Evolutionary conservation across 2,888 invertebrate genomes (phyloP).

Genomic region (Entomobrya proxima): DNA sequence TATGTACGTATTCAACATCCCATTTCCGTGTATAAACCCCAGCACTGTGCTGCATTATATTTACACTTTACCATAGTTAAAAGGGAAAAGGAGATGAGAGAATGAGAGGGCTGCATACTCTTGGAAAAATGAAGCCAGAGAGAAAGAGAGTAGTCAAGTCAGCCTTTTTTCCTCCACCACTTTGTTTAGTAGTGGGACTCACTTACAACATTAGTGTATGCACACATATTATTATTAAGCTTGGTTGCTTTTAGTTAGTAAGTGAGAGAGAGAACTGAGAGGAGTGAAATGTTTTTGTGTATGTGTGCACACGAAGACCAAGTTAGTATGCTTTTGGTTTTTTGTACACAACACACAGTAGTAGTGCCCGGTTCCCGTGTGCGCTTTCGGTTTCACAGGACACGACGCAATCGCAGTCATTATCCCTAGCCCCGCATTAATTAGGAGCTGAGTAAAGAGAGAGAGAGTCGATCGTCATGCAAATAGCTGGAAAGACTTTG

Average conservation of each 20-base stretch:
- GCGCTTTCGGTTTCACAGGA: slow-evolving; percentile 75
- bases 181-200: slow-evolving; percentile 36
- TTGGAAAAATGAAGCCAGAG: slow-evolving; percentile 1
- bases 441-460: slow-evolving; percentile 73
- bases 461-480: slow-evolving; percentile 75
- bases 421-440: slow-evolving; percentile 76
- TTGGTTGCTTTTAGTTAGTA: slow-evolving; percentile 52
- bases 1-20: slow-evolving; percentile 3
- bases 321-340: no score
- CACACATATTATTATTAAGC: slow-evolving; percentile 54
- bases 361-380: slow-evolving; percentile 71
- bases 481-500: slow-evolving; percentile 75
- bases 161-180: slow-evolving; percentile 31
- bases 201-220: slow-evolving; percentile 44
- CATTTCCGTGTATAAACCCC: neutral
- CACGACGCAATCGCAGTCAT: slow-evolving; percentile 76
- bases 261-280: slow-evolving; percentile 49
- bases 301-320: neutral
- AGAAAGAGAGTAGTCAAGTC: slow-evolving; percentile 24
- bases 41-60: neutral
- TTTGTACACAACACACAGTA: slow-evolving; percentile 13
- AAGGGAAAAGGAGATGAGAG: slow-evolving; percentile 18
- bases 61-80: slow-evolving; percentile 33
- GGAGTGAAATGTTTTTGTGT: slow-evolving; percentile 25
- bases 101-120: slow-evolving; percentile 27